phyloP scores from a whole-genome alignment of 2,888 invertebrate genomes.

The Leucophenga maculata region DNA sequence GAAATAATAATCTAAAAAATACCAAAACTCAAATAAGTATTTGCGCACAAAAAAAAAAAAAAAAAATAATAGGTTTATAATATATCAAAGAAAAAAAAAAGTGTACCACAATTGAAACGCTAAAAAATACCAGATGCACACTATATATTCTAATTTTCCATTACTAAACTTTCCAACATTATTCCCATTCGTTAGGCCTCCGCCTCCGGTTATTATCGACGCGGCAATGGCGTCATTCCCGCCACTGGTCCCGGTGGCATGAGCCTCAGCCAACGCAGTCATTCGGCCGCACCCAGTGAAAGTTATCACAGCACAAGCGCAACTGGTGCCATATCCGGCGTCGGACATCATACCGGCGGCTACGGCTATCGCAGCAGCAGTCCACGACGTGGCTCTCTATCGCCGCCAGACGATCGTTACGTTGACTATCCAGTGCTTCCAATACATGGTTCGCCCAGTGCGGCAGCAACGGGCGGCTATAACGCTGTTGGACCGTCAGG shows the following conservation, averaged over 20 bases:
- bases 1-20: slow-evolving; percentile 4
- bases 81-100: slow-evolving; percentile 37
- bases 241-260: slow-evolving; percentile 71
- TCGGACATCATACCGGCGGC: slow-evolving; percentile 43
- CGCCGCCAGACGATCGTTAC: slow-evolving; percentile 72
- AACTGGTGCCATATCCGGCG: slow-evolving; percentile 38
- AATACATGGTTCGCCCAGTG: slow-evolving; percentile 64
- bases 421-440: slow-evolving; percentile 72
- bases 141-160: slow-evolving; percentile 38
- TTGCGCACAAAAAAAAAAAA: not conserved
- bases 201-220: slow-evolving; percentile 69
- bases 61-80: slow-evolving; percentile 49
- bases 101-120: not conserved
- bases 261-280: slow-evolving; percentile 79
- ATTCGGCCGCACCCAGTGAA: slow-evolving; percentile 85
- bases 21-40: slow-evolving; percentile 5
- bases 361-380: slow-evolving; percentile 79
- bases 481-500: slow-evolving; percentile 27
- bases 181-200: slow-evolving; percentile 46
- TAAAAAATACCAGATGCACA: slow-evolving; percentile 47
- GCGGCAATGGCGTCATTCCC: slow-evolving; percentile 69
- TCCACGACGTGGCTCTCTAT: slow-evolving; percentile 77
- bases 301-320: slow-evolving; percentile 66
- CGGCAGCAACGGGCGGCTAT: slow-evolving; percentile 36
- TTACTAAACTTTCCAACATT: slow-evolving; percentile 33